Conservation (phyloP, 2,797 vertebrate species). For the Champsocephalus gunnari region DNA sequence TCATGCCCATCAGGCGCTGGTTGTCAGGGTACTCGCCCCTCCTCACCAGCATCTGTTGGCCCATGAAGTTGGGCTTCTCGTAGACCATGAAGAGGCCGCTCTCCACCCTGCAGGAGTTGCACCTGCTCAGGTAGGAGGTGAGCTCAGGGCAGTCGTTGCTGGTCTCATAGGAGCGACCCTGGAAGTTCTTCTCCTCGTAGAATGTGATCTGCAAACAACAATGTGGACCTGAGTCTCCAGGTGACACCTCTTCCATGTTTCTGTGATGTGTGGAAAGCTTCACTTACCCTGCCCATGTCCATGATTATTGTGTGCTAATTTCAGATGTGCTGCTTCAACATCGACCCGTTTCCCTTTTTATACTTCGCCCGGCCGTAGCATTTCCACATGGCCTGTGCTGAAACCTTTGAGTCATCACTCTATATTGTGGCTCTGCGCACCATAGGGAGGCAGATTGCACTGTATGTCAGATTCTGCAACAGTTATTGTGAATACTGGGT, state of each 20-base stretch:
- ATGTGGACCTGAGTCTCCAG: background rate
- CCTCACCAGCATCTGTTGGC: slow-evolving; percentile 73
- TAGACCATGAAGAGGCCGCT: slow-evolving; percentile 78
- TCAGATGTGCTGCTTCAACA: slow-evolving; percentile 64
- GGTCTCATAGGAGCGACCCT: slow-evolving; percentile 76
- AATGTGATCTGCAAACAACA: slow-evolving; percentile 67
- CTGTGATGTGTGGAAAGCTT: slow-evolving; percentile 3
- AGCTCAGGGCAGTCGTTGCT: slow-evolving; percentile 72
- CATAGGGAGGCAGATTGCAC: slow-evolving; percentile 50
- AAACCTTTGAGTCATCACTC: slow-evolving; percentile 77
- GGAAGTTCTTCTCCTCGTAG: slow-evolving; percentile 76
- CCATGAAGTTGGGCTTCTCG: slow-evolving; percentile 74
- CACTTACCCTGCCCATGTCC: slow-evolving; percentile 76
- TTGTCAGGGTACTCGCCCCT: slow-evolving; percentile 78
- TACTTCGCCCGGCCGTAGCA: slow-evolving; percentile 64
- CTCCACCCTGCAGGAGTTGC: slow-evolving; percentile 78
- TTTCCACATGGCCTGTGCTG: slow-evolving; percentile 71
- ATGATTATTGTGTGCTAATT: slow-evolving; percentile 62
- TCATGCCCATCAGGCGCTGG: slow-evolving; percentile 76
- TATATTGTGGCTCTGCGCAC: slow-evolving; percentile 67
- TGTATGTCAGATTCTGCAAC: slow-evolving; percentile 55
- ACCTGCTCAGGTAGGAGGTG: slow-evolving; percentile 73
- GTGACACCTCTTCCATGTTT: background rate
- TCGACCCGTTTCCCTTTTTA: slow-evolving; percentile 73
- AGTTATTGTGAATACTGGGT: slow-evolving; percentile 45